Conservation (phyloP, 2,113 vertebrate species). For the Oryzias curvinotus region DNA sequence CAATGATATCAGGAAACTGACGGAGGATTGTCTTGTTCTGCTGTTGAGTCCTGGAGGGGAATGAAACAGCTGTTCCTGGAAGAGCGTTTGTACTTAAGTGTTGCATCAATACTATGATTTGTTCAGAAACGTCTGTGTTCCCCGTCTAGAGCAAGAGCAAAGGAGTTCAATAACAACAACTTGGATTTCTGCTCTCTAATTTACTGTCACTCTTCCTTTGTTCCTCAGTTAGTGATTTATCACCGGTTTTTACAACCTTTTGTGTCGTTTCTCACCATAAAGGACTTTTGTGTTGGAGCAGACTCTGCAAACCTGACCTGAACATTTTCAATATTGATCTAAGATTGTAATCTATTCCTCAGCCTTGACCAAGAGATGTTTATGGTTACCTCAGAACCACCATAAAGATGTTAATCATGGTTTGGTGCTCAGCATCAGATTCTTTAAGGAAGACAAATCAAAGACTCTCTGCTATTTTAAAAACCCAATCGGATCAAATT, state of each 20-base stretch:
- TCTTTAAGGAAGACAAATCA: constrained; percentile 4
- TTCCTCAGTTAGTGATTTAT: constrained; percentile 1
- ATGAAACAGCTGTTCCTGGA: constrained; percentile 27
- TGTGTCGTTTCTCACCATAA: constrained; percentile 5
- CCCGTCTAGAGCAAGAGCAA: constrained; percentile 5
- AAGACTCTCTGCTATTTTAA: constrained; percentile 5
- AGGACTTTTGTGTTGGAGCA: constrained; percentile 10
- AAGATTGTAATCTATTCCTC: constrained; percentile 25
- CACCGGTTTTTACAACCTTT: background rate
- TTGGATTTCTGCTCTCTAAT: constrained; percentile 12
- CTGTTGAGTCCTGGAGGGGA: constrained; percentile 1
- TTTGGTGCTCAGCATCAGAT: constrained; percentile 10
- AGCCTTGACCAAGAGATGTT: constrained; percentile 8
- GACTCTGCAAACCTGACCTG: constrained; percentile 9
- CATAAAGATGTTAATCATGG: constrained; percentile 9
- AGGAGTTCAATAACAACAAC: constrained; percentile 3
- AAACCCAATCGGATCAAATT: too few relatives aligned
- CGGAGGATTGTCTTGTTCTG: constrained; percentile 12
- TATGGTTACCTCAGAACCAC: constrained; percentile 5
- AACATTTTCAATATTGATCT: constrained; percentile 37
- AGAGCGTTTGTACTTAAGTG: constrained; percentile 21
- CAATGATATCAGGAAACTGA: constrained; percentile 28
- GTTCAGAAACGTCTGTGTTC: constrained; percentile 12
- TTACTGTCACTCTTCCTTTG: background rate
- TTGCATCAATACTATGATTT: constrained; percentile 12